Evolutionary conservation across 2,888 invertebrate species (phyloP), one percentile per base, ranked within the genome.

Genomic region (Chirona hameri): DNA sequence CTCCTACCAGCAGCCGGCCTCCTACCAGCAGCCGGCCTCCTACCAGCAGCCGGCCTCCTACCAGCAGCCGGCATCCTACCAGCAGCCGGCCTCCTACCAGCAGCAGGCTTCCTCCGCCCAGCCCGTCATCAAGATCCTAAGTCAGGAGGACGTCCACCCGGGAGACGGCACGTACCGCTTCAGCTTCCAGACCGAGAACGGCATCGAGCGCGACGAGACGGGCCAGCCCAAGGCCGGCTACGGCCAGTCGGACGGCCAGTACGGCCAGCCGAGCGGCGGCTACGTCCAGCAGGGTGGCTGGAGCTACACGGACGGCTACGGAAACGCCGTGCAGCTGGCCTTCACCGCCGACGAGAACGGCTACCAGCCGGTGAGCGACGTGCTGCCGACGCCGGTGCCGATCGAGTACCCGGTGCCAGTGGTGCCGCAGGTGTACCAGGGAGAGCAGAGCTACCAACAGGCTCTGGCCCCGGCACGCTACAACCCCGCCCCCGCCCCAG

Each of bases 221-320:
- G 76, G 76, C 76, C 39, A 24, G 21, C 76, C 76, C 46, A 72
- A 72, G 72, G 46, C 46, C 52, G 52, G 52, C 24, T 76, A 76
- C 76, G 76, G 76, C 76, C 39, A 76, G 76, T 39, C 76, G 9
- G 39, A 24, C 76, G 76, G 76, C 5, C 39, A 39, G 21, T 76
- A 76, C 76, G 76, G 39, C 24, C 76, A 76, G 76, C 39, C 39
- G 39, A 39, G 39, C 39, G 39, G 39, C 39, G 39, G 39, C n/a
- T n/a, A 39, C 39, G 39, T 39, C 39, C 39, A n/a, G 39, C 76
- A 76, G 76, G 76, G 76, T 9, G 24, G 76, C 76, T 76, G 76
- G 76, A 76, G 76, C 76, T 76, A 76, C 46, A 76, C 21, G 24
- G 76, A 76, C 76, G 76, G 21, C 76, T 76, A 76, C 46, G 76